Evolutionary conservation across 2,797 vertebrate genomes (phyloP).

Genomic region (Tauraco hartlaubi): DNA sequence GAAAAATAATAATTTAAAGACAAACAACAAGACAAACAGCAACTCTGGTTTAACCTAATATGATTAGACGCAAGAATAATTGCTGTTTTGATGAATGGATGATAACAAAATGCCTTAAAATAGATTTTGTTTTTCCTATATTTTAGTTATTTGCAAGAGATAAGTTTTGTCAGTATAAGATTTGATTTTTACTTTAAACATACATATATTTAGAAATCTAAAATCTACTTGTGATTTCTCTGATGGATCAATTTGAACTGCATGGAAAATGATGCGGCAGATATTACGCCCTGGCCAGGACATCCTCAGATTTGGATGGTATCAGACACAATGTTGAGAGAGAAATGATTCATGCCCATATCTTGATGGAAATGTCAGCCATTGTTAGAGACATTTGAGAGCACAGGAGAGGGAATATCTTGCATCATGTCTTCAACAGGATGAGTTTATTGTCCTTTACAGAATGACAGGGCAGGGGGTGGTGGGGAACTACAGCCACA

Average conservation of each 20-base stretch:
- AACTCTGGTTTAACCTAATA: neutral
- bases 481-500: neutral
- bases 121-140: neutral
- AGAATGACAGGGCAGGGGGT: neutral
- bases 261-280: neutral
- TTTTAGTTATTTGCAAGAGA: neutral
- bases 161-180: neutral
- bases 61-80: neutral
- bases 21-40: neutral
- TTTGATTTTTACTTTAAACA: neutral
- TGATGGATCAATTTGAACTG: neutral
- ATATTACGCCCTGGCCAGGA: neutral
- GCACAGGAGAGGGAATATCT: neutral
- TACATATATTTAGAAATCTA: neutral
- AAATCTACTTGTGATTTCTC: neutral
- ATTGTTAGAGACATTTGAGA: neutral
- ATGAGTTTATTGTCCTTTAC: neutral
- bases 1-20: neutral
- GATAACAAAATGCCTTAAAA: neutral
- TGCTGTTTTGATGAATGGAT: neutral
- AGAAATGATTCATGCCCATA: neutral
- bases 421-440: neutral
- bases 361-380: neutral
- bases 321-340: neutral
- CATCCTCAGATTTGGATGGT: neutral